Evolutionary conservation across 2,888 invertebrate species (phyloP).

Genomic region (Poecilus cupreus): DNA sequence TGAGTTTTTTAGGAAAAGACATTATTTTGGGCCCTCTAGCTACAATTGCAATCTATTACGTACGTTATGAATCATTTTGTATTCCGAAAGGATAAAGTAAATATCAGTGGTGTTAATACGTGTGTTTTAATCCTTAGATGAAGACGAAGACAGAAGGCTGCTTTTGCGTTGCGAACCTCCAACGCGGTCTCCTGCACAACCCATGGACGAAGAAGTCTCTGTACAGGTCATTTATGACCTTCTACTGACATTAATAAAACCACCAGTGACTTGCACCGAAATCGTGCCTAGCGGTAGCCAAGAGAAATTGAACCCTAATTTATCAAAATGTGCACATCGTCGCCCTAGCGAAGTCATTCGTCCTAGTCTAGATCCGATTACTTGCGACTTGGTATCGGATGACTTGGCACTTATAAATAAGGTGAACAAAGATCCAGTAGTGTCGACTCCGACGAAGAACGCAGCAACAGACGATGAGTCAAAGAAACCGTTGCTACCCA

Average conservation of each 20-base stretch:
- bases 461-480: conserved; percentile 62
- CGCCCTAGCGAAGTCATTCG: conserved; percentile 45
- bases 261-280: conserved; percentile 65
- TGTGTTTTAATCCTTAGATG: conserved; percentile 65
- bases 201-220: conserved; percentile 76
- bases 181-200: conserved; percentile 73
- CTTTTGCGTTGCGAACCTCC: conserved; percentile 79
- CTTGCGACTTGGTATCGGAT: conserved; percentile 40
- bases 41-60: too few species aligned
- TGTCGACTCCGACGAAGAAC: conserved; percentile 63
- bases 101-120: neutral
- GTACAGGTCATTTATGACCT: conserved; percentile 80
- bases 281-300: conserved; percentile 45
- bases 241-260: conserved; percentile 79
- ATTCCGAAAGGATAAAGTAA: too few species aligned
- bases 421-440: conserved; percentile 60
- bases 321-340: conserved; percentile 38
- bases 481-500: conserved; percentile 81
- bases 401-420: conserved; percentile 42
- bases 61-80: too few species aligned
- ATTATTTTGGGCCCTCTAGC: too few species aligned
- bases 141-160: conserved; percentile 78
- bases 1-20: too few species aligned
- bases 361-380: conserved; percentile 64
- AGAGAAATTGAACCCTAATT: conserved; percentile 17